A percentile compares a stretch with the other conserved stretches of the same genome.
These are phyloP conservation scores for Ornithorhynchus anatinus DNA, from an alignment of 2,113 vertebrate species.

Conservation along the genomic window DNA sequence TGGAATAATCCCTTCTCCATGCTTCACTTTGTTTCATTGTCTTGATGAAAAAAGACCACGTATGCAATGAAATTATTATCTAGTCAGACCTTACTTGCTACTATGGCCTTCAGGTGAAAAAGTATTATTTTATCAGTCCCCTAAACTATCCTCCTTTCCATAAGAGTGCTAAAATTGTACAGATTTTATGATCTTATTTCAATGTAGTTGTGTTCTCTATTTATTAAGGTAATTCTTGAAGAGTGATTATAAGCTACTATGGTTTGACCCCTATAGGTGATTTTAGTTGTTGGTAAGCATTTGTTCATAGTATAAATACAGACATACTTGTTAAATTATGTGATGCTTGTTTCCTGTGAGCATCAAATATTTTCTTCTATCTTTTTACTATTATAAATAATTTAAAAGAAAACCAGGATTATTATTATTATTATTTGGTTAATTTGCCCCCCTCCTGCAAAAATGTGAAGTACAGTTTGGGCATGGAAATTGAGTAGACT, in stretches of 20 bases:
- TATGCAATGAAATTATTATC: too few species aligned
- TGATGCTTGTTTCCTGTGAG: constrained; percentile 36
- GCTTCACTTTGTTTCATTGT: too few species aligned
- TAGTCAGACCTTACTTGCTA: too few species aligned
- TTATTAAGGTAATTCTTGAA: constrained; percentile 44
- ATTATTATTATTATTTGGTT: too few species aligned
- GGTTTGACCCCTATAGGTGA: constrained; percentile 9
- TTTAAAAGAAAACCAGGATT: too few species aligned
- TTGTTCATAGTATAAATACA: constrained; percentile 20
- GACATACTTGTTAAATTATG: constrained; percentile 15
- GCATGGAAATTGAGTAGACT: constrained; percentile 18
- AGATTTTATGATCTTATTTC: constrained; percentile 39
- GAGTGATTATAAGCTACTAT: constrained; percentile 38
- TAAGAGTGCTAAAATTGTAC: neutral
- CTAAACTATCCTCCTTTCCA: constrained; percentile 3
- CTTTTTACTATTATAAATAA: constrained; percentile 35
- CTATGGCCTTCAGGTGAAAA: constrained; percentile 5
- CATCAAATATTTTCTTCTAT: constrained; percentile 2
- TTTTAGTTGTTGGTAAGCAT: constrained; percentile 40
- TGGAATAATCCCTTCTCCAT: too few species aligned
- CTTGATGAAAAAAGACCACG: too few species aligned
- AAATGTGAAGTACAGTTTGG: neutral
- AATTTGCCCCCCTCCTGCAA: neutral
- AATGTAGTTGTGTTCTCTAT: constrained; percentile 18
- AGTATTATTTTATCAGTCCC: neutral